Evolutionary conservation across 2,797 vertebrate species (phyloP).

Genomic region (Myotis daubentonii): DNA sequence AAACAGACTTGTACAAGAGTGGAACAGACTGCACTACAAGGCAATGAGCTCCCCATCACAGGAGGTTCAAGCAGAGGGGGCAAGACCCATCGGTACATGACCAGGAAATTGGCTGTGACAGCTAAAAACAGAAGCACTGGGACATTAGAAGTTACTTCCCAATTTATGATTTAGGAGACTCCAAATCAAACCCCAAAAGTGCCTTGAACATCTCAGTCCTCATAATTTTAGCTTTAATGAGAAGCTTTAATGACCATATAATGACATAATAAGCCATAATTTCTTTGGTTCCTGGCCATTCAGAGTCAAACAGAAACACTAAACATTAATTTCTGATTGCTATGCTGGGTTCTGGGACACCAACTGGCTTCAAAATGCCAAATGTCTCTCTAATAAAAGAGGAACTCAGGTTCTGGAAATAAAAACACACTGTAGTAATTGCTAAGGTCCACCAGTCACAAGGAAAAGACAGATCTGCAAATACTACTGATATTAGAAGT

Average conservation of each 20-base stretch:
- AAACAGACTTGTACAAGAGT: background rate
- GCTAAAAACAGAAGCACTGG: background rate
- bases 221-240: slow-evolving; percentile 26
- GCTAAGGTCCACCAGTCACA: background rate
- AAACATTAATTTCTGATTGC: background rate
- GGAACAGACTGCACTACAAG: background rate
- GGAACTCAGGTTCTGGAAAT: background rate
- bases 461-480: background rate
- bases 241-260: slow-evolving; percentile 34
- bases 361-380: background rate
- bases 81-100: fast-evolving
- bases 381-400: background rate
- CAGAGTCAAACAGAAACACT: slow-evolving; percentile 18
- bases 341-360: background rate
- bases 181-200: slow-evolving; percentile 11
- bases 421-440: background rate
- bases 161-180: background rate
- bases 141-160: background rate
- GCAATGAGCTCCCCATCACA: background rate
- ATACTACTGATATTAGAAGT: background rate
- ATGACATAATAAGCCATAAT: background rate
- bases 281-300: slow-evolving; percentile 34
- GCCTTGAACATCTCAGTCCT: background rate
- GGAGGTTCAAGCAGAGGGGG: background rate
- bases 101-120: background rate